These are phyloP conservation scores for Brachypodius melanocephalos DNA, from an alignment of 2,113 vertebrate species.

Conservation along the genomic window DNA sequence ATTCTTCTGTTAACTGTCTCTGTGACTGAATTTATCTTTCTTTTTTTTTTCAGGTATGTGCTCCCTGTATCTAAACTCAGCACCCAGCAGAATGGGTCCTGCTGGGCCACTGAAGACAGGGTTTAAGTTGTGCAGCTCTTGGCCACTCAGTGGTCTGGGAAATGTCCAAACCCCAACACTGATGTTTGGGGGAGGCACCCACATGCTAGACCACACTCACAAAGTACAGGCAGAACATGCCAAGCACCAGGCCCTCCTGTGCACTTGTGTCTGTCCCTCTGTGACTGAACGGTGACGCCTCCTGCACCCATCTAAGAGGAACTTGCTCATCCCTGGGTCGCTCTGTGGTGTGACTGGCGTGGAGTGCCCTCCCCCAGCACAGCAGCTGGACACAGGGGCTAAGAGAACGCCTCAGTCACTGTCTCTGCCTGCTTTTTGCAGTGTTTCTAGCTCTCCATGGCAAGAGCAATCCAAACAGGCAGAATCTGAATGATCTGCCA, in stretches of 20 bases:
- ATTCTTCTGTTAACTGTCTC: background rate
- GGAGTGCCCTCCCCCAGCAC: background rate
- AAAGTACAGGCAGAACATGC: background rate
- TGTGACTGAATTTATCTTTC: background rate
- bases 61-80: background rate
- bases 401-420: background rate
- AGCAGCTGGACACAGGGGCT: background rate
- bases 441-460: background rate
- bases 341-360: background rate
- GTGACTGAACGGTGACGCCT: fast-evolving
- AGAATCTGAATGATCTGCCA: background rate
- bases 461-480: background rate
- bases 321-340: background rate
- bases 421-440: background rate
- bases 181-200: background rate
- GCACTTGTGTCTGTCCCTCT: background rate
- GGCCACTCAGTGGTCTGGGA: background rate
- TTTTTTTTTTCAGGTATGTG: background rate
- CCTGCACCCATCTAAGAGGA: background rate
- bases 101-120: background rate
- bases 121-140: background rate
- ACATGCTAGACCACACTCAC: background rate
- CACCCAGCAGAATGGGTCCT: background rate
- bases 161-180: fast-evolving
- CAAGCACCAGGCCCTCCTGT: background rate